phyloP scores from a whole-genome alignment of 2,797 vertebrate species.

The Threskiornis aethiopicus region DNA sequence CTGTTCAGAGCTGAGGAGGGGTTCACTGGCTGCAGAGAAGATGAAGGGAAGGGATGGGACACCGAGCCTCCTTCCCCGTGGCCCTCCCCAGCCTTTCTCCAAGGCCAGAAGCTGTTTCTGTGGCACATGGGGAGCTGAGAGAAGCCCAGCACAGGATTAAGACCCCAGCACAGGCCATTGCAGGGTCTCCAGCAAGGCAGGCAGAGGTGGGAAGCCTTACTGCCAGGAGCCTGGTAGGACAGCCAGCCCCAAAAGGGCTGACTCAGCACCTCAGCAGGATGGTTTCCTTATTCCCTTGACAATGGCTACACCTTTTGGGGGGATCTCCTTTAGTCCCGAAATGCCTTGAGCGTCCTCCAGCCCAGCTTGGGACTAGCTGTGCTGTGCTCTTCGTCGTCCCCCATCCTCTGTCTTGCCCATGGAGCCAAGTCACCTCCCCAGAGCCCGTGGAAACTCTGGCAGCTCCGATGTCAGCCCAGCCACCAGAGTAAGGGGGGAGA shows the following conservation, averaged over 20 bases:
- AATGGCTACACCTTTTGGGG: neutral
- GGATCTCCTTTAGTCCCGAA: neutral
- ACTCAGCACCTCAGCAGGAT: neutral
- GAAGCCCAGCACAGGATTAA: neutral
- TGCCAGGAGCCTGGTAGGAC: neutral
- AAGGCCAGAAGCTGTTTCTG: neutral
- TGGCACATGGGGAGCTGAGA: neutral
- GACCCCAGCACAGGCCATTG: neutral
- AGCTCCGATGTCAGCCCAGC: neutral
- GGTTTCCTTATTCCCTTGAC: neutral
- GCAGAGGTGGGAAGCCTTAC: neutral
- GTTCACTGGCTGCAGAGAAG: constrained; percentile 67
- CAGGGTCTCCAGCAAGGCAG: neutral
- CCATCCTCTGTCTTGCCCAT: neutral
- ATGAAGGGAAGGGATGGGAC: neutral
- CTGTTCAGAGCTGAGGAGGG: neutral
- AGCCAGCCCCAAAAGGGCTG: neutral
- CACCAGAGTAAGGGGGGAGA: accelerated
- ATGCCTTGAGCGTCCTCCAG: neutral
- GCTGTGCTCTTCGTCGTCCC: neutral
- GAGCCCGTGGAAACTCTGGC: neutral
- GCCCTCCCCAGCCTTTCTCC: neutral
- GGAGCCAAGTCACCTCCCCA: neutral
- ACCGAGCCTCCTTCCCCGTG: neutral
- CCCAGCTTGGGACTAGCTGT: neutral